Base-by-base conservation (phyloP, 1,140 invertebrate species). In the Tyrophagus putrescentiae region DNA sequence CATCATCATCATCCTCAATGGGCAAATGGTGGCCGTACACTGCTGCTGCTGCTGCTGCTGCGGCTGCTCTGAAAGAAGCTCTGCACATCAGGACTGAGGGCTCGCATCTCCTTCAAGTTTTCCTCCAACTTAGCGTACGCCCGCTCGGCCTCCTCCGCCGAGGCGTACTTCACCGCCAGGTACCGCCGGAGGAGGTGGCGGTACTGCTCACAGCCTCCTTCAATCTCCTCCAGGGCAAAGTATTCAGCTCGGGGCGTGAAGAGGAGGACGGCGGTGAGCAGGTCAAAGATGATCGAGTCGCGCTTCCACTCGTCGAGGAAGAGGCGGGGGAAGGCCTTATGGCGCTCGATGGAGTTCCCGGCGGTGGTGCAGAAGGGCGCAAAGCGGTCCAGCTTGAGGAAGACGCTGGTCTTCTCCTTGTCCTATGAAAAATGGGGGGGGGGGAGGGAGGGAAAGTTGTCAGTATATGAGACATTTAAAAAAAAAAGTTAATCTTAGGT, bases 111-210 rank as follows among this genome's bases (percentile, higher is more conserved):
- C 29, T 83, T 79, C 65, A 93, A 82, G 72, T 89, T 91, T 69
- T 85, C 82, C 53, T 91, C 85, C 34, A 94, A 76, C 66, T 87
- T 84, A 16, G 89, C 75, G 76, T 90, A 93, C 34, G 82, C 81
- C 7, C 82, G 82, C 67, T 83, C 82, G 0, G 88, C 87, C 68
- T 90, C 85, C 69, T 84, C 87, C 11, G 82, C 82, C 0, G 85
- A 85, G 6, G 16, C 7, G 21, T 33, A 45, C 29, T 83, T 76
- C 65, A 84, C 85, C 70, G 91, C 85, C 45, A 93, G 72, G 72
- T 92, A 93, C 45, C 85, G 77, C 66, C 83, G 75, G 4, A 93
- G 75, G 61, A 93, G 79, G 72, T 85, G 85, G 70, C 87, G 88
- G 71, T 91, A 93, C 31, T n/a, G n/a, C n/a, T n/a, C n/a, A n/a